phyloP scores from a whole-genome alignment of 92 coral and sea anemone genomes.

The Palythoa grandis region DNA sequence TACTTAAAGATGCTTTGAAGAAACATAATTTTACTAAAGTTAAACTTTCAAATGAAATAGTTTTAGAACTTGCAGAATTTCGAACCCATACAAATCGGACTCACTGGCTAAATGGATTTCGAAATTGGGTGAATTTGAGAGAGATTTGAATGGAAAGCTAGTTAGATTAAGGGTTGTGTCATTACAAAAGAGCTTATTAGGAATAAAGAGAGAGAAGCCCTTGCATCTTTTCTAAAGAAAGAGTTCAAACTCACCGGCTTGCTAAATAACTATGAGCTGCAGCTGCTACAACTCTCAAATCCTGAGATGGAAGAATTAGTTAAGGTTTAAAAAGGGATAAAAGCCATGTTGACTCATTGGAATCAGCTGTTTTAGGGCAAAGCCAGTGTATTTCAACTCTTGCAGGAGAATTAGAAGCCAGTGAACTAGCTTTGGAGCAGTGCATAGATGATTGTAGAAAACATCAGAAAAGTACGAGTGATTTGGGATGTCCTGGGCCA shows the following conservation, averaged over 20 bases:
- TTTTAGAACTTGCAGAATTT: slow-evolving; percentile 17
- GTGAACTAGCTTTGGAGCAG: slow-evolving; percentile 30
- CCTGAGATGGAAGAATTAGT: not conserved
- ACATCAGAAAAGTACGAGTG: slow-evolving; percentile 14
- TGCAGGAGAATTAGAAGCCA: slow-evolving; percentile 28
- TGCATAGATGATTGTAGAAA: slow-evolving; percentile 14
- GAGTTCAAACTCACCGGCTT: not conserved
- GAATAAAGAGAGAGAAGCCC: not conserved
- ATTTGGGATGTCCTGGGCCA: too few relatives aligned
- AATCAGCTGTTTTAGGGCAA: slow-evolving; percentile 26
- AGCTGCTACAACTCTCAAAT: not conserved
- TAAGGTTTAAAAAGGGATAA: not conserved
- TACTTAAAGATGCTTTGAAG: not conserved
- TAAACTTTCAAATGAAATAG: not conserved
- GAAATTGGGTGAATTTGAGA: not conserved
- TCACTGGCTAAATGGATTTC: not conserved
- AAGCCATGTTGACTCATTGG: not conserved
- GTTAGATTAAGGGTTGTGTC: not conserved
- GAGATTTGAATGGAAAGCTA: not conserved
- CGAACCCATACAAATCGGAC: not conserved
- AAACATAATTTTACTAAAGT: slow-evolving; percentile 10
- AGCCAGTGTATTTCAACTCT: slow-evolving; percentile 28
- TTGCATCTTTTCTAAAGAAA: not conserved
- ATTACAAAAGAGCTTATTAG: not conserved
- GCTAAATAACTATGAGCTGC: not conserved